phyloP scores from a whole-genome alignment of 92 coral and sea anemone genomes.

The Umimayanthus chanpuru region DNA sequence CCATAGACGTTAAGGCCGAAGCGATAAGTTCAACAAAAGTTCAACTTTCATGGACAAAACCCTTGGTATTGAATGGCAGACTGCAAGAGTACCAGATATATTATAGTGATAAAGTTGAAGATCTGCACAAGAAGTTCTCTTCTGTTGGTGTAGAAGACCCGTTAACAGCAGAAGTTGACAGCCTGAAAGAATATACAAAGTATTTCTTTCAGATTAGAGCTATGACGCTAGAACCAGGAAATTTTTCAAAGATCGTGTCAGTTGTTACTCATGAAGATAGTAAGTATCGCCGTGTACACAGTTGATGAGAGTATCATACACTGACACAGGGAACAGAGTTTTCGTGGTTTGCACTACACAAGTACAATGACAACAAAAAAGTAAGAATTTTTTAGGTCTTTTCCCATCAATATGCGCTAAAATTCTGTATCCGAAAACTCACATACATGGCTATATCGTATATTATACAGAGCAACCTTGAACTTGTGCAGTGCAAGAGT shows the following conservation, averaged over 20 bases:
- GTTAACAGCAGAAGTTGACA: not conserved
- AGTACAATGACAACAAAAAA: too few species aligned
- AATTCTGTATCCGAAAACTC: too few species aligned
- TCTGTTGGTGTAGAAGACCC: not conserved
- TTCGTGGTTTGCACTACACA: too few species aligned
- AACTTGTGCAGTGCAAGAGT: too few species aligned
- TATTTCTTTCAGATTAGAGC: conserved; percentile 23
- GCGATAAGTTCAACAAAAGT: not conserved
- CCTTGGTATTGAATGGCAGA: not conserved
- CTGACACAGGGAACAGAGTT: not conserved
- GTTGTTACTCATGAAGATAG: conserved; percentile 27
- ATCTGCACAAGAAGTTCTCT: not conserved
- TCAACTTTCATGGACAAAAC: conserved; percentile 6
- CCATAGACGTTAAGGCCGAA: not conserved
- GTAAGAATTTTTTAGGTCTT: too few species aligned
- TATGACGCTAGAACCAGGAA: not conserved
- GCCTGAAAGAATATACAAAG: not conserved
- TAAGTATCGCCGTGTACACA: not conserved
- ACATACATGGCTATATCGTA: too few species aligned
- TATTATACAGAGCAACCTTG: not conserved
- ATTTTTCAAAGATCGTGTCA: conserved; percentile 12
- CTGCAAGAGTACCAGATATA: conserved; percentile 3
- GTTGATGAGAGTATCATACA: not conserved
- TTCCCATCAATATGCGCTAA: too few species aligned
- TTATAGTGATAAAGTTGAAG: not conserved